A percentile compares a stretch with the other conserved stretches of the same genome.
Evolutionary conservation across 2,113 vertebrate species (phyloP).

Genomic region (Alaudala cheleensis): DNA sequence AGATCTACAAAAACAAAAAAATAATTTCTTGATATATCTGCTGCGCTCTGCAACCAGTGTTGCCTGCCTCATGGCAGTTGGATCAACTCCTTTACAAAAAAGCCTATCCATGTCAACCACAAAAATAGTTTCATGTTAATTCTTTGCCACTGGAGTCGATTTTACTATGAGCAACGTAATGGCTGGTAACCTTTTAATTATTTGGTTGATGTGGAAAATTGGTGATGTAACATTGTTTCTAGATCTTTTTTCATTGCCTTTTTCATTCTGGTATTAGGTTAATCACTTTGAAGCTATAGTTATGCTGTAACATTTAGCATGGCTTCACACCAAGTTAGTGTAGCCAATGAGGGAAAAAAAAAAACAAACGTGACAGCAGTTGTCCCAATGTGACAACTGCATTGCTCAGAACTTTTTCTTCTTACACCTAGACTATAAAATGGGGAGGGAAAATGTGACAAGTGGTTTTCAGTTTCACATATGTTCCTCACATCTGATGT

Average conservation of each 20-base stretch:
- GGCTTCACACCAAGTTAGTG: conserved; percentile 98
- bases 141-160: conserved; percentile 87
- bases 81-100: conserved; percentile 85
- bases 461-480: conserved; percentile 92
- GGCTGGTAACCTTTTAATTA: conserved; percentile 91
- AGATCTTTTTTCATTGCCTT: conserved; percentile 93
- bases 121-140: conserved; percentile 85
- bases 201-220: conserved; percentile 96
- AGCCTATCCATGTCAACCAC: conserved; percentile 87
- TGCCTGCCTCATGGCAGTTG: conserved; percentile 87
- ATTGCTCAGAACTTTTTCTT: conserved; percentile 84
- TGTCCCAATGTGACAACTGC: conserved; percentile 85
- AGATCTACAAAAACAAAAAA: conserved; percentile 86
- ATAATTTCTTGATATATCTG: conserved; percentile 88
- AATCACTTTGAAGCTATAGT: conserved; percentile 94
- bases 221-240: conserved; percentile 96
- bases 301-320: conserved; percentile 99
- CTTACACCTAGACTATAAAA: conserved; percentile 85
- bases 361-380: conserved; percentile 76
- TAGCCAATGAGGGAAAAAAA: conserved; percentile 82
- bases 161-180: conserved; percentile 86
- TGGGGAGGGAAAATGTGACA: conserved; percentile 83
- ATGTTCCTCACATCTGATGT: conserved; percentile 87
- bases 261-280: conserved; percentile 92
- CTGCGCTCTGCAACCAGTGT: conserved; percentile 90